Base-by-base conservation (phyloP, 2,797 vertebrate genomes). In the Neosalanx taihuensis region DNA sequence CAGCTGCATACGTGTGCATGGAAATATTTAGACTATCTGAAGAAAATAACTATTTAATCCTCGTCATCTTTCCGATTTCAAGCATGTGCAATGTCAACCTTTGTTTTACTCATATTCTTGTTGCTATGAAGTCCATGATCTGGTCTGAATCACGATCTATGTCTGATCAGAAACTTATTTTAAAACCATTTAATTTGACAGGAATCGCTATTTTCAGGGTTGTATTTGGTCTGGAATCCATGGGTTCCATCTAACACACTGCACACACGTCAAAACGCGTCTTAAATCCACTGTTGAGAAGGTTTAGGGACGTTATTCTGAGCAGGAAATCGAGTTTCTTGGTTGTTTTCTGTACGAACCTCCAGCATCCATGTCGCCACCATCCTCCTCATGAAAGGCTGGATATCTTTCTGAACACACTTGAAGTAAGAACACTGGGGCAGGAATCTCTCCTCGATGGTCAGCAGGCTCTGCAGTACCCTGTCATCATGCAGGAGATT, bases 291-390 rank as follows among this genome's bases (percentile, higher is more conserved):
- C 77, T 72, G 69, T 53, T 80, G 68, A 71, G 15, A 69, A 59
- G 49, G 69, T 83, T 83, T 86, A 73, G 81, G 87, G 79, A 82
- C 72, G 70, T 33, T 33, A 58, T 51, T 33, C 41, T 60, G 33
- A 83, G 84, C 79, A 85, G 87, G 85, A 90, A 89, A 89, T 86
- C 84, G 77, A 77, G 72, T 79, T 72, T 73, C 84, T 41, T 41
- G 37, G 1, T 41, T 10, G 1, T 35, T 41, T 41, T 41, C 37
- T 10, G 37, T 67, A 91, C 94, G 84, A 93, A 99, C 96, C 96
- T 98, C 97, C 84, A 97, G 91, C 97, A 99, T 99, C 97, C 96
- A 99, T 82, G 93, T 94, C 79, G 96, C 95, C 81, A 99, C 93
- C 93, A 96, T 94, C 88, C 94, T 92, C 87, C 97, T 93, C 96